Base-by-base conservation (phyloP, 2,113 vertebrate species). In the Corythaeola cristata region DNA sequence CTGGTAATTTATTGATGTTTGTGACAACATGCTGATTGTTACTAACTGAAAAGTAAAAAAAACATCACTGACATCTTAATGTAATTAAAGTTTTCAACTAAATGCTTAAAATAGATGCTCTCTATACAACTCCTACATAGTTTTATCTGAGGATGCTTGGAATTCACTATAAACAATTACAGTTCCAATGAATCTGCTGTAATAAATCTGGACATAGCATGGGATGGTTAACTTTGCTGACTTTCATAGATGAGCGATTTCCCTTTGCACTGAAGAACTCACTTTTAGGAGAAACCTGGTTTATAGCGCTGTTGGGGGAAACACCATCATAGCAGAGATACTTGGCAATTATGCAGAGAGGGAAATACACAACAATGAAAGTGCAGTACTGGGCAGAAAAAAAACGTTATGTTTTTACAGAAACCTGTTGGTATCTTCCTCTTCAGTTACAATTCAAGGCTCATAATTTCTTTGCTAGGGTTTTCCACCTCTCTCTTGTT, bases 61-160 rank as follows among this genome's bases (percentile, higher is more conserved):
- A 88, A 73, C n/a, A 44, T 68, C 52, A 32, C 8, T 63, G 83
- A 83, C 56, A 81, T 80, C 77, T 33, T 37, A 79, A 64, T 79
- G 30, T 59, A 59, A 78, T 92, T 88, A 95, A 66, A 85, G 72
- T 88, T 76, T 87, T 89, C 85, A 85, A 80, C 71, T 91, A 94
- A 62, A 95, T 80, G 82, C 62, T 96, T 94, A 68, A 86, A 93
- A 93, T 18, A 94, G 83, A 90, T 94, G 67, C 76, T 88, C 85
- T 93, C 96, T 50, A 73, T 72, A 45, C 17, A 67, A 45, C 52
- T 87, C 88, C 94, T 92, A 63, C 73, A 37, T 37, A 80, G 59
- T 32, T 94, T 96, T 89, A 89, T 27, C 88, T 64, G 83, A 84
- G 68, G 79, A 22, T 94, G 75, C 75, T 72, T 88, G 72, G 87